phyloP scores from a whole-genome alignment of 30 jellyfish, hydroid and myxozoan genomes.

The Turritopsis rubra region DNA sequence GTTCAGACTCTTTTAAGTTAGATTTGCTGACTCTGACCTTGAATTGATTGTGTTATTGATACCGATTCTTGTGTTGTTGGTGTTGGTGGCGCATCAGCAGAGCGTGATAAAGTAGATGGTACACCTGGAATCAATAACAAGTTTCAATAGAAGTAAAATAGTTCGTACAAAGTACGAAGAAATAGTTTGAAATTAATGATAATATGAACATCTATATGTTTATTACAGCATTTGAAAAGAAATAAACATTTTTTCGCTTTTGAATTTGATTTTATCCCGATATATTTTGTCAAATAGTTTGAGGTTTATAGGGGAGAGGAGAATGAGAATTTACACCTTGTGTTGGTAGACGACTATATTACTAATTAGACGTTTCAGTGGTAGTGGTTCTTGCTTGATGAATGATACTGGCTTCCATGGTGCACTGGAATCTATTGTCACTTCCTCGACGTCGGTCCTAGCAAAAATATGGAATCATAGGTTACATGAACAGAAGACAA shows the following conservation, averaged over 20 bases:
- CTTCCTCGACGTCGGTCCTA: slow-evolving; percentile 97
- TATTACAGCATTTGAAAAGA: too few species aligned
- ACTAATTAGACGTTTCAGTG: slow-evolving; percentile 56
- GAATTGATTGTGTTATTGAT: neutral
- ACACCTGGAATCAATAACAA: slow-evolving; percentile 12
- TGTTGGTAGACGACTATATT: slow-evolving; percentile 25
- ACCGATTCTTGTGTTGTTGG: slow-evolving; percentile 25
- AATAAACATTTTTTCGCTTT: too few species aligned
- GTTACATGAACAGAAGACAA: neutral
- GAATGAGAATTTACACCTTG: neutral
- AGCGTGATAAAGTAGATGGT: slow-evolving; percentile 47
- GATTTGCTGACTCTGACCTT: too few species aligned
- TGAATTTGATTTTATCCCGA: too few species aligned
- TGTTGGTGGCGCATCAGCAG: slow-evolving; percentile 72
- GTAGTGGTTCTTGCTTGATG: slow-evolving; percentile 83
- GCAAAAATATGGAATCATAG: too few species aligned
- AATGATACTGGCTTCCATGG: slow-evolving; percentile 97
- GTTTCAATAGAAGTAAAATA: neutral
- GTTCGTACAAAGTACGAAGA: too few species aligned
- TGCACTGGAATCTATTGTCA: slow-evolving; percentile 87
- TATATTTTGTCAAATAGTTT: too few species aligned
- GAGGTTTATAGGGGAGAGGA: neutral
- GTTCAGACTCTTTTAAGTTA: too few species aligned
- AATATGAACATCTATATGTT: too few species aligned
- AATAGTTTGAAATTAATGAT: too few species aligned